Evolutionary conservation across 2,797 vertebrate species (phyloP), one percentile per base, ranked within the genome.

Genomic region (Pseudochromis fuscus): DNA sequence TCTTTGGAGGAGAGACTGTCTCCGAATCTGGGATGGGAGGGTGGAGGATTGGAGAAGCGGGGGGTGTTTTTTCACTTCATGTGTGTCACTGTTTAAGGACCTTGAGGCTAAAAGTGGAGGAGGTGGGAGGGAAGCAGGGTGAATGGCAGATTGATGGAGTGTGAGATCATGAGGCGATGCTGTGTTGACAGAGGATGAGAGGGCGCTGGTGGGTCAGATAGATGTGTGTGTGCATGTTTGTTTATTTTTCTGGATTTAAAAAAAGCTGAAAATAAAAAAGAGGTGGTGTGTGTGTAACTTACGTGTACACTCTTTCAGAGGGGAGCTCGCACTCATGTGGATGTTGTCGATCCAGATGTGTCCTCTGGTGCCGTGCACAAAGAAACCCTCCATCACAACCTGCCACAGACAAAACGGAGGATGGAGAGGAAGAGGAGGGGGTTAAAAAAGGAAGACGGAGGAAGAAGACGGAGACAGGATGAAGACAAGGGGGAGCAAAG

Each of bases 291-390:
- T 33, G 25, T 27, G 56, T 1, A n/a, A 95, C 97, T 42, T 96
- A 99, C 98, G 96, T 89, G 96, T 97, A 76, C 97, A 98, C 85
- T 95, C 95, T 81, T 97, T 96, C 90, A 96, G 92, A 0, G 96
- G 96, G 31, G 95, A 95, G 74, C 95, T 95, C 0, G 93, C 92
- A 92, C 95, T 96, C 16, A 99, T 94, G 79, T 95, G 95, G 84
- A 99, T 94, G 90, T 97, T 96, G 88, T 98, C 96, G 0, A 99
- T 94, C 92, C 96, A 96, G 45, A 99, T 95, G 88, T 97, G 95
- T 90, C 97, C 97, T 0, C 91, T 89, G 85, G 91, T 94, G 58
- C 95, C 94, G 5, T 89, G 96, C 71, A 93, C 94, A 85, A 98
- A 96, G 83, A 95, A 94, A 12, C 96, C 97, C 84, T 99, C 97